A percentile compares a stretch with the other conserved stretches of the same genome.
phyloP scores from a whole-genome alignment of 1,140 invertebrate species.

The Drosophila aff. region DNA sequence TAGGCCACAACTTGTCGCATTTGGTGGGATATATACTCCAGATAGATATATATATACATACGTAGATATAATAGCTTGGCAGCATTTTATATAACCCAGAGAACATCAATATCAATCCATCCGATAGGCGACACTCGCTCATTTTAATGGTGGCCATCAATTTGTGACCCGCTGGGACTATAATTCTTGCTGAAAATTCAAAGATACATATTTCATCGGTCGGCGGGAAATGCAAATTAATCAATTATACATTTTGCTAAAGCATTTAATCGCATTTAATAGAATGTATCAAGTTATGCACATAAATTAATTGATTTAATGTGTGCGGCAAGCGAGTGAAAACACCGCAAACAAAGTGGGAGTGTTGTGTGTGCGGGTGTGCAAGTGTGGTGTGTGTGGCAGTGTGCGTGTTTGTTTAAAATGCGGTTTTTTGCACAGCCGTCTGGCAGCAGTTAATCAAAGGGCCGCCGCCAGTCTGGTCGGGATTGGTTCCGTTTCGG shows the following conservation, averaged over 20 bases:
- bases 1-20: slow-evolving; percentile 22
- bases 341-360: slow-evolving; percentile 42
- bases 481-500: background rate
- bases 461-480: slow-evolving; percentile 12
- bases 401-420: slow-evolving; percentile 22
- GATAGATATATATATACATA: background rate
- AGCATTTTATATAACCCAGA: background rate
- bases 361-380: background rate
- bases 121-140: slow-evolving; percentile 21
- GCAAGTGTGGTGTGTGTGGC: background rate
- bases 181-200: slow-evolving; percentile 26
- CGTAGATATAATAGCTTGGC: background rate
- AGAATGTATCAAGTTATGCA: slow-evolving; percentile 59
- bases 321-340: slow-evolving; percentile 52
- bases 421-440: slow-evolving; percentile 13
- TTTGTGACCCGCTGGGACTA: slow-evolving; percentile 3
- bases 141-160: slow-evolving; percentile 45
- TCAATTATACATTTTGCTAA: slow-evolving; percentile 61
- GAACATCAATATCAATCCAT: slow-evolving; percentile 30
- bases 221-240: slow-evolving; percentile 48
- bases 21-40: background rate
- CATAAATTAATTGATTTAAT: slow-evolving; percentile 73
- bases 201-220: slow-evolving; percentile 23
- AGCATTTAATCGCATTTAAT: slow-evolving; percentile 62
- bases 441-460: slow-evolving; percentile 54